phyloP scores from a whole-genome alignment of 2,113 vertebrate species.

The Brienomyrus brachyistius region DNA sequence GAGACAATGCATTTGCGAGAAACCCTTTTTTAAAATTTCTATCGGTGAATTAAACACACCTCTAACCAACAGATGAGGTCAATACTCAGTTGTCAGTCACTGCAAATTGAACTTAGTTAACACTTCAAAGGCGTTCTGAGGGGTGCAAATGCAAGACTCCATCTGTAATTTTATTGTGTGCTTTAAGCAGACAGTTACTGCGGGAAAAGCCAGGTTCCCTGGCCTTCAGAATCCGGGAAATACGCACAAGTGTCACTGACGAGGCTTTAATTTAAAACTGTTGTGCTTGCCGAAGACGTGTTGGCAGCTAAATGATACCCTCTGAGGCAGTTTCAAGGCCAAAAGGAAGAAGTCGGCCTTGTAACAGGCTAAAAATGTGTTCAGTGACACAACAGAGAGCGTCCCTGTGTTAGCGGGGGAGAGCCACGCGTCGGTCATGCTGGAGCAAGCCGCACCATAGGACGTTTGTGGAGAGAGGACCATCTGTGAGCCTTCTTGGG shows the following conservation, averaged over 20 bases:
- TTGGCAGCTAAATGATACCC: constrained; percentile 71
- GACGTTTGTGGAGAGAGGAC: constrained; percentile 44
- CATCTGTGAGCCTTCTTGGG: constrained; percentile 44
- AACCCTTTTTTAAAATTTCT: constrained; percentile 51
- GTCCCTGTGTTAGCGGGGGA: constrained; percentile 42
- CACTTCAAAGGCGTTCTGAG: constrained; percentile 76
- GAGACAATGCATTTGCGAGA: constrained; percentile 63
- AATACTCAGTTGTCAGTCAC: constrained; percentile 73
- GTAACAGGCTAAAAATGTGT: constrained; percentile 46
- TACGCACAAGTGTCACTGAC: constrained; percentile 78
- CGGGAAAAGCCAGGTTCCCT: constrained; percentile 67
- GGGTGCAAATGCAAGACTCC: constrained; percentile 88
- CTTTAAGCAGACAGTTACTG: constrained; percentile 87
- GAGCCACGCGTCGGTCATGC: constrained; percentile 20
- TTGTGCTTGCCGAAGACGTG: constrained; percentile 66
- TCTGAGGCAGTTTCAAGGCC: constrained; percentile 69
- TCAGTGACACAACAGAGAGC: constrained; percentile 62
- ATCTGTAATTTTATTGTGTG: constrained; percentile 65
- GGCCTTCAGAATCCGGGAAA: constrained; percentile 66
- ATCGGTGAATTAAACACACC: constrained; percentile 56
- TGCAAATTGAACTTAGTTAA: constrained; percentile 88
- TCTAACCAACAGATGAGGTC: constrained; percentile 76
- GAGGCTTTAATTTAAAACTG: constrained; percentile 90
- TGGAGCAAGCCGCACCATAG: constrained; percentile 48
- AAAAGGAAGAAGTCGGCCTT: constrained; percentile 45